Base-by-base conservation (phyloP, 2,113 vertebrate genomes). In the Stegastes partitus region DNA sequence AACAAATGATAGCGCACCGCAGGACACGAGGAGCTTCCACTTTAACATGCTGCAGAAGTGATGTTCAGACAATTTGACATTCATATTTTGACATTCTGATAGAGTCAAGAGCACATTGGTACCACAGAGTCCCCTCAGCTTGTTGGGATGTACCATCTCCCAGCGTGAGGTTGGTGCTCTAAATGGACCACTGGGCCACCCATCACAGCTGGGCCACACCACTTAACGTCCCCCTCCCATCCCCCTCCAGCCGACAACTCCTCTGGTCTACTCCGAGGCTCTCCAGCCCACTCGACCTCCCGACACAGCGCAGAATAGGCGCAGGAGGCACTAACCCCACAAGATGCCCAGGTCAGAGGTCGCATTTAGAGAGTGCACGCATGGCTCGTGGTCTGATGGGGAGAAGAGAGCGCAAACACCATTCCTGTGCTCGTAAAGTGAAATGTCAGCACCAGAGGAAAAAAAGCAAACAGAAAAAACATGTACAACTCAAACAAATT, bases 281-380 rank as follows among this genome's bases (percentile, higher is more conserved):
- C 82, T 89, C 81, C 66, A 83, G 82, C 78, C 91, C 92, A 93
- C 93, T 94, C 92, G 87, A 95, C 93, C 92, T 89, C 72, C 47
- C 44, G 81, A 91, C 92, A 88, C 59, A 11, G 75, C 19, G 31
- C 66, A 88, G 81, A 90, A 89, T 83, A 86, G 83, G 59, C 56
- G 6, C 69, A 72, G 66, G 59, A 79, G 59, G 79, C 50, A 19
- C 76, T 89, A 82, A 88, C 86, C 83, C 75, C 67, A 59, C 89
- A 90, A 89, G 87, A 87, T 87, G 79, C 74, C 73, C 50, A 62
- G 91, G 88, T 93, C 89, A 89, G 69, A 89, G 92, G 91, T 92
- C 70, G 44, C 18, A 62, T 84, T 67, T 72, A 23, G 69, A 77
- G 85, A 88, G 61, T 84, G 77, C 70, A 83, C 18, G 76, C 64